Evolutionary conservation across 2,797 vertebrate genomes (phyloP).

Genomic region (Enteromius unitaeniatus): DNA sequence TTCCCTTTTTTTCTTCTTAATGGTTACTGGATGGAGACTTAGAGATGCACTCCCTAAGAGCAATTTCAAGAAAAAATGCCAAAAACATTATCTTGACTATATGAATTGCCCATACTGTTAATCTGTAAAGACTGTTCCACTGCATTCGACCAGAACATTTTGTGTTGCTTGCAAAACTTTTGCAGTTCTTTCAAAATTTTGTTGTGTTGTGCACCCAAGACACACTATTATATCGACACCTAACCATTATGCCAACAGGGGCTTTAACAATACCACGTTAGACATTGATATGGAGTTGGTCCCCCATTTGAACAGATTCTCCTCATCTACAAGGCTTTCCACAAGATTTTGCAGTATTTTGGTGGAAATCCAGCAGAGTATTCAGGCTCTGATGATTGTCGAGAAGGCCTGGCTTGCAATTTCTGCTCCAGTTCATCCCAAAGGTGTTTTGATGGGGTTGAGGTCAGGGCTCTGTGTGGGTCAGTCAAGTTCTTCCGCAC

Average conservation of each 20-base stretch:
- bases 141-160: not conserved
- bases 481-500: not conserved
- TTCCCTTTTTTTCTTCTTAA: not conserved
- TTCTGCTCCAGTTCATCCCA: not conserved
- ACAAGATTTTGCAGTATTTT: not conserved
- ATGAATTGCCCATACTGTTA: not conserved
- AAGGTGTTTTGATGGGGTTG: not conserved
- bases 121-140: not conserved
- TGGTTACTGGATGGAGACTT: not conserved
- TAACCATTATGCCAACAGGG: not conserved
- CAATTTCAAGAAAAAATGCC: not conserved
- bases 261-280: not conserved
- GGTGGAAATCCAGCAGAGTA: not conserved
- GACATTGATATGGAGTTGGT: not conserved
- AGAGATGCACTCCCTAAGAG: not conserved
- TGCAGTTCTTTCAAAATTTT: not conserved
- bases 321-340: not conserved
- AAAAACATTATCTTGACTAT: not conserved
- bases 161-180: not conserved
- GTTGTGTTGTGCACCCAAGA: too few relatives aligned
- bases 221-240: not conserved
- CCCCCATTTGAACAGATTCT: not conserved
- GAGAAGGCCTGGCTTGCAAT: not conserved
- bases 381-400: not conserved
- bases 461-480: not conserved